These are phyloP conservation scores for Oeneis ivallda DNA, from an alignment of 2,888 invertebrate genomes.

Conservation along the genomic window DNA sequence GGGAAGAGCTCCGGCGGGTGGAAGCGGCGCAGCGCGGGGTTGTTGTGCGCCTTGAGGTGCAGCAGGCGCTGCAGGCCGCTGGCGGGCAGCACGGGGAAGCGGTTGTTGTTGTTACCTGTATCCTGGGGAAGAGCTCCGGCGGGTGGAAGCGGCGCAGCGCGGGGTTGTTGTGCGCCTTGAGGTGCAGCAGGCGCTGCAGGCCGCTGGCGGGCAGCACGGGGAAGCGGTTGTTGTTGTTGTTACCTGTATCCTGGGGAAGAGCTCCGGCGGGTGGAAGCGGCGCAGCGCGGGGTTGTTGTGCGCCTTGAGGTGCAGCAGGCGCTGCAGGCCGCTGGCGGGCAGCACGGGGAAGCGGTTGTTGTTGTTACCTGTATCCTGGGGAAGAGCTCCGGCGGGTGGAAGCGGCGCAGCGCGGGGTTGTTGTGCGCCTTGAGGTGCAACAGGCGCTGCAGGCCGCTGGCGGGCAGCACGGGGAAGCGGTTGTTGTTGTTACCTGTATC, in stretches of 20 bases:
- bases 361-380: neutral
- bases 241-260: constrained; percentile 1
- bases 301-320: constrained; percentile 1
- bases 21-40: constrained; percentile 1
- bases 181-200: neutral
- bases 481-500: neutral
- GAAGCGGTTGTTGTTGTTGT: neutral
- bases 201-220: neutral
- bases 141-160: constrained; percentile 1
- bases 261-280: neutral
- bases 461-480: neutral
- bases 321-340: neutral
- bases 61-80: neutral
- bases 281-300: constrained; percentile 1
- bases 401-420: constrained; percentile 1
- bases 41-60: constrained; percentile 1
- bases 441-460: neutral
- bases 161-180: constrained; percentile 1
- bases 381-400: neutral
- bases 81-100: neutral
- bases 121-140: neutral
- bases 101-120: neutral
- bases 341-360: neutral
- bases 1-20: neutral
- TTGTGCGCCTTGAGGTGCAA: neutral